These are phyloP conservation scores for Crambe crambe DNA, from an alignment of 37 sponge, comb jelly and placozoan genomes.

Conservation along the genomic window DNA sequence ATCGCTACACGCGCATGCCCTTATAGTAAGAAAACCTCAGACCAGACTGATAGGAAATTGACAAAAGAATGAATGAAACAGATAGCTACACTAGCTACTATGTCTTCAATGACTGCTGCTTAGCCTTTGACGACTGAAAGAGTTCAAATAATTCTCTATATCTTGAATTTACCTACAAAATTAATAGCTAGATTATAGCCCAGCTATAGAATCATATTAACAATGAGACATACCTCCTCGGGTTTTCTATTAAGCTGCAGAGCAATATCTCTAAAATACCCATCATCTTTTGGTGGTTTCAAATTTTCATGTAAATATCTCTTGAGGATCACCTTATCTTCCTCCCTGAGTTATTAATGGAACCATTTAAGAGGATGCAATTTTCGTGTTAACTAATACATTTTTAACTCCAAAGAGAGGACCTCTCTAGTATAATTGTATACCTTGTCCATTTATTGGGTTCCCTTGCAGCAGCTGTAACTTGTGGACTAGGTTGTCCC, in stretches of 20 bases:
- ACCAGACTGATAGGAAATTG: background rate
- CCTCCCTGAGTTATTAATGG: background rate
- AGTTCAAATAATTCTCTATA: slow-evolving; percentile 14
- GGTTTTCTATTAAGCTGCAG: slow-evolving; percentile 1
- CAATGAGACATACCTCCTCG: background rate
- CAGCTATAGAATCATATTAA: background rate
- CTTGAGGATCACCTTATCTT: slow-evolving; percentile 16
- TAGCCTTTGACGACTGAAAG: background rate
- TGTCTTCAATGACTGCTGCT: background rate
- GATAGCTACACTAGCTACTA: background rate
- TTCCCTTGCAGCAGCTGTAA: background rate
- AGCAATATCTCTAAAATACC: background rate
- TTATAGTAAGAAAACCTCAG: no score
- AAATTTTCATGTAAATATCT: background rate
- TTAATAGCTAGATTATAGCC: background rate
- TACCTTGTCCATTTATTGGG: slow-evolving; percentile 14
- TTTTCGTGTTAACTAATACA: no score
- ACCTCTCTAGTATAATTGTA: background rate
- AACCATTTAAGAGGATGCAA: no score
- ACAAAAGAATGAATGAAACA: background rate
- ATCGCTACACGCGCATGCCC: background rate
- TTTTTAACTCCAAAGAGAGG: background rate
- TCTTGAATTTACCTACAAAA: background rate
- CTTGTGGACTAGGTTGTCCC: background rate
- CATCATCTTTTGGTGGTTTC: background rate